phyloP scores from a whole-genome alignment of 2,797 vertebrate genomes.

The Poecilia wingei region DNA sequence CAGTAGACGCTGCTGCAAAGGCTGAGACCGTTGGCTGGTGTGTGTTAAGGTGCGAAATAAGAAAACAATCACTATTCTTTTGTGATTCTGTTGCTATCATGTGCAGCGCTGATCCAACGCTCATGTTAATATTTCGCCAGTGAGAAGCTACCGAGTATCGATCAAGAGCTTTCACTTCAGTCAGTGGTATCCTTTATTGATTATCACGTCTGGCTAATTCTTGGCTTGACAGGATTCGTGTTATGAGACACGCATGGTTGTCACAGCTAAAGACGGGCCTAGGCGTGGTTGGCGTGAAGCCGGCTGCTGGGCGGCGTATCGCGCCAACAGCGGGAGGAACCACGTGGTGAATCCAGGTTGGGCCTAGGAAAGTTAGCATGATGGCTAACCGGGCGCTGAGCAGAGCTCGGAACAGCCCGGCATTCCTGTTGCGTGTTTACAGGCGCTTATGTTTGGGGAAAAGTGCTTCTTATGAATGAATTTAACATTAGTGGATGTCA shows the following conservation, averaged over 20 bases:
- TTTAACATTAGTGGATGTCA: background rate
- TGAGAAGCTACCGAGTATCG: background rate
- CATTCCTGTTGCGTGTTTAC: background rate
- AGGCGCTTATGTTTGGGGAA: background rate
- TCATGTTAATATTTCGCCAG: background rate
- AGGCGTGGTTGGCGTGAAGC: conserved; percentile 69
- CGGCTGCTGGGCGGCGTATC: conserved; percentile 55
- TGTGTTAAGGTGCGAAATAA: conserved; percentile 11
- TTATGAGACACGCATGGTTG: conserved; percentile 10
- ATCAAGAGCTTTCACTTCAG: background rate
- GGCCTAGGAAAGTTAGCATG: conserved; percentile 69
- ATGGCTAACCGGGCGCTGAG: conserved; percentile 54
- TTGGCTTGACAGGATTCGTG: background rate
- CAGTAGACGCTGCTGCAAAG: conserved; percentile 10
- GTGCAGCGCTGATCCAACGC: conserved; percentile 11
- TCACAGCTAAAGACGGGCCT: conserved; percentile 15
- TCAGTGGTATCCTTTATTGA: background rate
- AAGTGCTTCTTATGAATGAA: background rate
- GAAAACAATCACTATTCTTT: conserved; percentile 39
- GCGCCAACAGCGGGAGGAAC: conserved; percentile 66
- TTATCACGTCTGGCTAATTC: background rate
- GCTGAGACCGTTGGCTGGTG: conserved; percentile 4
- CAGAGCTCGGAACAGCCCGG: conserved; percentile 5
- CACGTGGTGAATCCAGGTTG: conserved; percentile 72
- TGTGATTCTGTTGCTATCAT: conserved; percentile 1